Base-by-base conservation (phyloP, 2,888 invertebrate genomes). In the Xanthia icteritia region DNA sequence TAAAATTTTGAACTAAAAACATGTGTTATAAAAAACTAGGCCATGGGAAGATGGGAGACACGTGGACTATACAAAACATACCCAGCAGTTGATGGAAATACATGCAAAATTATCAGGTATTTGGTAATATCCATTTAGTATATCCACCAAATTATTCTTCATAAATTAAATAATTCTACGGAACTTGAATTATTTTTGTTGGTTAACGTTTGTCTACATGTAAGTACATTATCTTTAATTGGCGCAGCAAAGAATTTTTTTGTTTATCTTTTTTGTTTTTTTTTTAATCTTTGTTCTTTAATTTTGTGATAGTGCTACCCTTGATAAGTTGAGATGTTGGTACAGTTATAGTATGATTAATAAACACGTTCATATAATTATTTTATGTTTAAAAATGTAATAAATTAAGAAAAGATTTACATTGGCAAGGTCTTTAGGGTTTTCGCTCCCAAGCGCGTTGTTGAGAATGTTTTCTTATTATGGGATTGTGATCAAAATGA, bases 401-500 rank as follows among this genome's bases (percentile, higher is more conserved):
- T 20, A 39, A 58, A 67, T 31, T 64, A 31, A 20, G 13, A 23
- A 58, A 78, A 11, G 8, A n/a, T 17, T 54, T 27, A 48, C 20
- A 27, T 36, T 51, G 39, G 39, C n/a, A 20, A 61, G 9, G 13
- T 56, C 48, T 78, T 56, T 56, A 42, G 23, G 39, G 54, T 36
- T 36, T 81, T 61, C 20, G 23, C n/a, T 64, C n/a, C 63, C 39
- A 64, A 51, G 48, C 56, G 48, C n/a, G 48, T 73, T 48, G 54
- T 73, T 80, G 15, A 56, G n/a, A 72, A 77, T 39, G 23, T 11
- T 73, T 80, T 45, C 27, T 56, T 80, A 56, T 64, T 5, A 54
- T 39, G 13, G 73, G 20, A 23, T 74, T 65, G 64, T 83, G 42
- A 77, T 64, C 65, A 27, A 77, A 77, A 63, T 81, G 23, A 66